Evolutionary conservation across 2,888 invertebrate species (phyloP), one percentile per base, ranked within the genome.

Genomic region (Parascotia fuliginaria): DNA sequence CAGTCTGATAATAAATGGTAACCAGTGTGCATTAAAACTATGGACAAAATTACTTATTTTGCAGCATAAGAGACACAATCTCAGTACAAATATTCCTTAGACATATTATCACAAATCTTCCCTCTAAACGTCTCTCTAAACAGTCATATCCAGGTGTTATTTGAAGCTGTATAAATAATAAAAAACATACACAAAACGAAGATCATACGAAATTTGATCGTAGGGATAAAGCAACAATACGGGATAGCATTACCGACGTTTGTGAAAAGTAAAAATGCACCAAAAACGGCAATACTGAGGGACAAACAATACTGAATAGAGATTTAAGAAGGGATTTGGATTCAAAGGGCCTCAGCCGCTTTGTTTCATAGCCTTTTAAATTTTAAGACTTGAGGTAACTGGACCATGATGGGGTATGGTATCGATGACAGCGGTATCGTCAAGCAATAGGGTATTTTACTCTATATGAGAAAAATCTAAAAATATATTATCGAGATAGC

Each of bases 241-340:
- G 71, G 79, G 88, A 90, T 89, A 85, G 73, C 89, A 80, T 90
- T 90, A 90, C 90, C 75, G 55, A 62, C 69, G 59, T 65, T 60
- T 61, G 64, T 65, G 66, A 43, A 44, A 60, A 70, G 68, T 76
- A 72, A 77, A 77, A 75, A 64, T 55, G 63, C 55, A 55, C 71
- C 70, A 75, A 79, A 83, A 82, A 80, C 73, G 75, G 75, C 74
- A 64, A 66, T 73, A 72, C 60, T 64, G 66, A 75, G 68, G 68
- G 62, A 71, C 77, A 77, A 77, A 89, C 89, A 89, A 89, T 86
- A 77, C 77, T 80, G 83, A 78, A 87, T 84, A 80, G 84, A 83
- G 82, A 79, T 82, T 86, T 86, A 83, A 85, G 83, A 85, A 77
- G 83, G 87, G 89, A 89, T 89, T 87, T 84, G 76, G 84, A 88